These are phyloP conservation scores for Macrobrachium nipponense DNA, from an alignment of 1,140 invertebrate genomes.

Conservation along the genomic window DNA sequence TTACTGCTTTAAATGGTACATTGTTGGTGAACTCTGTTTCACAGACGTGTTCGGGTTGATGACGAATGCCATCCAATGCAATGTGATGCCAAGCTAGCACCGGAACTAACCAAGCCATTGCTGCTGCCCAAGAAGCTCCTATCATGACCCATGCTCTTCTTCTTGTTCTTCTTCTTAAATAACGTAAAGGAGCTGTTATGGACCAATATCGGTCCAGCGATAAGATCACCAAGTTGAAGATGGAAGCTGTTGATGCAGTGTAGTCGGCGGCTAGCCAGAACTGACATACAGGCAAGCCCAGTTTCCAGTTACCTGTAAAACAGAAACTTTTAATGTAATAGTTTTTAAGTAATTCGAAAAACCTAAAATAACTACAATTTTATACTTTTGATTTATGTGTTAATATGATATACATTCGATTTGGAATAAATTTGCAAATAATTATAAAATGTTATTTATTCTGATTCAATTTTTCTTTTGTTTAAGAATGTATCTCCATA, in stretches of 20 bases:
- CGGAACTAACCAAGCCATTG: slow-evolving; percentile 72
- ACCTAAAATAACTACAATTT: no score
- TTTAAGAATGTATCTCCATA: no score
- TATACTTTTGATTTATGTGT: no score
- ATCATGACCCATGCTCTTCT: slow-evolving; percentile 73
- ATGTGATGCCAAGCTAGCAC: slow-evolving; percentile 72
- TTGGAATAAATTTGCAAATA: no score
- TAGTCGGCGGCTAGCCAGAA: slow-evolving; percentile 74
- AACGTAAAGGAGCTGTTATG: slow-evolving; percentile 75
- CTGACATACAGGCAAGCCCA: slow-evolving; percentile 73
- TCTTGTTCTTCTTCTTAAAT: slow-evolving; percentile 74
- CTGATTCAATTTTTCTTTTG: no score
- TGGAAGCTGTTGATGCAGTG: slow-evolving; percentile 76
- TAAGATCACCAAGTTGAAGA: slow-evolving; percentile 74
- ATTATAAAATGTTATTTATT: no score
- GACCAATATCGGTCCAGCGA: slow-evolving; percentile 71
- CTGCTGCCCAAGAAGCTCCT: slow-evolving; percentile 71
- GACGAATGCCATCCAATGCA: slow-evolving; percentile 66
- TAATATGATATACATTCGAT: no score
- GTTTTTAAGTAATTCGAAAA: neutral
- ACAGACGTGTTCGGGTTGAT: slow-evolving; percentile 67
- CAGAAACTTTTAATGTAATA: neutral
- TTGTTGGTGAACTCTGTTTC: slow-evolving; percentile 74
- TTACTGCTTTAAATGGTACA: slow-evolving; percentile 69
- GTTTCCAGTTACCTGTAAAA: slow-evolving; percentile 71